Evolutionary conservation across 1,140 invertebrate genomes (phyloP), one percentile per base, ranked within the genome.

Genomic region (Ephestia elutella): DNA sequence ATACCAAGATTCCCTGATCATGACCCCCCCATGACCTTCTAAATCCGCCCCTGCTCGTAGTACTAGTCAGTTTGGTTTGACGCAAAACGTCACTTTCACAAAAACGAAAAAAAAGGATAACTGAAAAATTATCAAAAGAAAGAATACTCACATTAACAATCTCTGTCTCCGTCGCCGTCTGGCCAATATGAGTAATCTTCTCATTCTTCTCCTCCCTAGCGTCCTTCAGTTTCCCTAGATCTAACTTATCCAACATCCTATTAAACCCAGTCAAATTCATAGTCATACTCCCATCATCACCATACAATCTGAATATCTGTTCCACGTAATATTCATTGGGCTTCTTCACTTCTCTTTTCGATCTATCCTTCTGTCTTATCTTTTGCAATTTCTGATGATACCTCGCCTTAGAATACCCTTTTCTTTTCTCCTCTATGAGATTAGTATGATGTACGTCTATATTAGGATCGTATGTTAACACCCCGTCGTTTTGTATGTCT

Each of bases 221-320:
- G 20, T 88, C 73, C 10, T 79, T 82, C 59, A 93, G 75, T 58
- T 90, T 91, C 54, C 89, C 72, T 9, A 94, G 82, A 55, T 92
- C 90, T 58, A 95, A 70, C 20, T 90, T 91, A 57, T 90, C 82
- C 0, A 95, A 76, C 78, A 95, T 90, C 48, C 84, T 90, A 65
- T 93, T 91, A 64, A 95, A 94, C 21, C 92, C 92, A 0, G 90
- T 89, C 60, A 93, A 73, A 63, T 91, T 92, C 87, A 94, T 91
- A 15, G 89, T 92, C 71, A 82, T 86, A 8, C 90, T 89, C 50
- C 91, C 89, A 5, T 90, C 90, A 63, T 92, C 91, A 18, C 90
- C 89, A 60, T 89, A 90, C 64, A 87, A 56, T 20, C 71, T 74
- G 70, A 92, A 91, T 11, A 92, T 83, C 66, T 90, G 86, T 53